phyloP scores from a whole-genome alignment of 53 echinoderm and acorn worm species.

The Pentamera pediparva region DNA sequence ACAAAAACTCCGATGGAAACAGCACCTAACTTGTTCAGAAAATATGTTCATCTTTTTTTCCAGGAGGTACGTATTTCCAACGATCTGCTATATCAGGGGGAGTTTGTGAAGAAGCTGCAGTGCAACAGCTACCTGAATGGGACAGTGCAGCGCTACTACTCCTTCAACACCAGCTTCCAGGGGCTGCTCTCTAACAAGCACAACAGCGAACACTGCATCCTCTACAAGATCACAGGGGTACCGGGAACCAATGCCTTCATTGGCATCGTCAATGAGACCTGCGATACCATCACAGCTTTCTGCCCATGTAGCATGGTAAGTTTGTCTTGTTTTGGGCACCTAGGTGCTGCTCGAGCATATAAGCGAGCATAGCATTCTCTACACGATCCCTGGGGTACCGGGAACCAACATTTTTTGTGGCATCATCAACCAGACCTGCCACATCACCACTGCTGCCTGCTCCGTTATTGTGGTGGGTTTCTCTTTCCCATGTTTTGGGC shows the following conservation, averaged over 20 bases:
- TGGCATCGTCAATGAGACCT: conserved; percentile 95
- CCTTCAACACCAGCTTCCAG: conserved; percentile 89
- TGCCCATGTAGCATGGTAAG: conserved; percentile 99
- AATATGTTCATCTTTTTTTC: neutral
- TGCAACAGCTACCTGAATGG: conserved; percentile 91
- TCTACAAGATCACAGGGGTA: conserved; percentile 82
- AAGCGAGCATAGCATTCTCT: conserved; percentile 89
- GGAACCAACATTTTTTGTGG: conserved; percentile 89
- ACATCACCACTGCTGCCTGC: conserved; percentile 72
- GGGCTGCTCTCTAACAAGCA: conserved; percentile 84
- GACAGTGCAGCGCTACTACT: conserved; percentile 92
- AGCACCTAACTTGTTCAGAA: no score
- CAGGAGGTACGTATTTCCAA: conserved; percentile 95
- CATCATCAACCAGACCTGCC: conserved; percentile 82
- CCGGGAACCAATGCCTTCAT: conserved; percentile 92
- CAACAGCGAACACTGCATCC: conserved; percentile 89
- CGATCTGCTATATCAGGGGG: conserved; percentile 89
- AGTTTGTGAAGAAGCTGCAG: conserved; percentile 84
- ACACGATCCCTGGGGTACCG: conserved; percentile 75
- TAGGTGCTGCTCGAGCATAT: conserved; percentile 24
- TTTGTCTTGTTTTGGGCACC: neutral
- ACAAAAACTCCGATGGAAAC: no score
- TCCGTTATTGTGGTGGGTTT: no score
- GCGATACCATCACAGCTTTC: conserved; percentile 85
- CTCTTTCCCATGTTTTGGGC: no score